Evolutionary conservation across 2,797 vertebrate genomes (phyloP), one percentile per base, ranked within the genome.

Genomic region (Parauchenoglanis ngamensis): DNA sequence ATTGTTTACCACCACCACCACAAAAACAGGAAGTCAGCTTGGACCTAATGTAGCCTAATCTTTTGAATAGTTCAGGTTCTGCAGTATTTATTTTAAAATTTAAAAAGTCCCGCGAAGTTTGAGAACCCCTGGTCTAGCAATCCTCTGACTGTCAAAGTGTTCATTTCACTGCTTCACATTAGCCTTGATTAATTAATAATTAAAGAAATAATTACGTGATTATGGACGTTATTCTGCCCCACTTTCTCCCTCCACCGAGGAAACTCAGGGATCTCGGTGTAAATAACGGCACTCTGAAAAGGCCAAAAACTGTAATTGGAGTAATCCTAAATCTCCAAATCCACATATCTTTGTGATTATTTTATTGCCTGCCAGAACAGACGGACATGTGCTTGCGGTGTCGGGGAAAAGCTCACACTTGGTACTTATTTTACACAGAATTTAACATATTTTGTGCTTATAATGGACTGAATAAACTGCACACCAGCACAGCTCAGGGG

Each of bases 321-420:
- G 8, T 84, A 87, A 87, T 84, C 73, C 72, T 8, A 70, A 84
- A 68, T 70, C 73, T 73, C 54, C 25, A 79, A 84, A 70, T 79
- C 35, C 73, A 17, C 57, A 68, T 57, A 28, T 78, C 25, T 52
- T 17, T 84, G 59, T 52, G 79, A 83, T 84, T 84, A 84, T 46
- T 84, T 76, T 25, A 70, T 67, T 56, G 28, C 76, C 4, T 61
- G 67, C 57, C 40, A 59, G 56, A 86, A 19, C 44, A 17, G 49
- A 68, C 11, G 40, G 63, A 35, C 52, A 31, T 70, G 82, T 61
- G 73, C 73, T 40, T 59, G 49, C 68, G 61, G 13, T 19, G 6
- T 59, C 3, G 40, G 40, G 6, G 17, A 56, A 40, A n/a, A 25
- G 7, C 10, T 21, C 10, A 28, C 40, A 13, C 15, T 2, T 1